Conservation (phyloP, 2,113 vertebrate species). For the Carettochelys insculpta region DNA sequence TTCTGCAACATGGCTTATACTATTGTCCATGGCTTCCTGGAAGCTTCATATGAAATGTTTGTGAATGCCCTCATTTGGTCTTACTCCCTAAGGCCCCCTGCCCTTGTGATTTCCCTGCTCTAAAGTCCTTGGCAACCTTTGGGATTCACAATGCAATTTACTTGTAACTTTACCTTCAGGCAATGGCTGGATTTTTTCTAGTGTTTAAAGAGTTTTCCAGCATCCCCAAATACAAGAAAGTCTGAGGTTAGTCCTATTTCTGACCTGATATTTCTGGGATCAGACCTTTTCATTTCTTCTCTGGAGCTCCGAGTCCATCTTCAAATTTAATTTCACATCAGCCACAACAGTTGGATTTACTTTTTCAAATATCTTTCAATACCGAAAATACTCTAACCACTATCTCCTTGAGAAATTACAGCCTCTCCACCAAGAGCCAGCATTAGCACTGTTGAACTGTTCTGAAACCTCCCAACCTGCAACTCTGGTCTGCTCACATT, state of each 20-base stretch:
- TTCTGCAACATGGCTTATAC: not conserved
- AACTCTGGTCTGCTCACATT: too few relatives aligned
- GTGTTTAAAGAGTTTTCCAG: too few relatives aligned
- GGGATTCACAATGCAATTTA: not conserved
- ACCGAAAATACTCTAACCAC: not conserved
- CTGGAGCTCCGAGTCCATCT: accelerated
- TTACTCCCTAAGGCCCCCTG: not conserved
- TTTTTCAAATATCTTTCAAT: not conserved
- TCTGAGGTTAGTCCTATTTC: not conserved
- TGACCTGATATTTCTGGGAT: accelerated
- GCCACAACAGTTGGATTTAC: not conserved
- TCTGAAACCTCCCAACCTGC: not conserved
- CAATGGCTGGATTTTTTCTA: not conserved
- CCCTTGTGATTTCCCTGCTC: not conserved
- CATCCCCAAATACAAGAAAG: not conserved
- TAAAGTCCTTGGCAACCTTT: not conserved
- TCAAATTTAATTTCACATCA: not conserved
- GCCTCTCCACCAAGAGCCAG: not conserved
- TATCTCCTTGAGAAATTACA: not conserved
- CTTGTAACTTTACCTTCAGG: not conserved
- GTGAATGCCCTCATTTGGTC: not conserved
- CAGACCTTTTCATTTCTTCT: not conserved
- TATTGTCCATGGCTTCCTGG: not conserved
- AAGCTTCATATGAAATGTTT: not conserved
- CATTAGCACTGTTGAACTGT: not conserved